These are phyloP conservation scores for Anaspis maculata DNA, from an alignment of 2,888 invertebrate genomes.

Conservation along the genomic window DNA sequence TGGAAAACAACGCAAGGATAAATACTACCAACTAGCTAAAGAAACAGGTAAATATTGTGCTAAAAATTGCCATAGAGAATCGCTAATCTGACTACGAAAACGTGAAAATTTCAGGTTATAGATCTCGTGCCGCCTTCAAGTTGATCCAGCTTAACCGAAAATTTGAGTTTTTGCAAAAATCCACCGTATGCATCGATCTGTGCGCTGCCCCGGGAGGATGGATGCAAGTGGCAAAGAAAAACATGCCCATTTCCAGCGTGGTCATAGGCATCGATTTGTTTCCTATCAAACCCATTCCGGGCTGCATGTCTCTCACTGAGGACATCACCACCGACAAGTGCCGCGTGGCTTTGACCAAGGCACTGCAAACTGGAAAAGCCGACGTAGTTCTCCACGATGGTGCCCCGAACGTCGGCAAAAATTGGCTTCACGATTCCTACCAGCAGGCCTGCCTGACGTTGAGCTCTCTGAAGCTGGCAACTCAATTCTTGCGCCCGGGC, in stretches of 20 bases:
- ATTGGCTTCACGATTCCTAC: slow-evolving; percentile 97
- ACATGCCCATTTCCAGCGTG: slow-evolving; percentile 94
- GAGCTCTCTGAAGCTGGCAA: slow-evolving; percentile 87
- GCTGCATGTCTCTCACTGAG: slow-evolving; percentile 81
- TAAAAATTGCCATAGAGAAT: not conserved
- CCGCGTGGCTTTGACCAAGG: slow-evolving; percentile 66
- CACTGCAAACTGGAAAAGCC: slow-evolving; percentile 92
- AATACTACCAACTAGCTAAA: slow-evolving; percentile 96
- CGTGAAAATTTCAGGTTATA: slow-evolving; percentile 74
- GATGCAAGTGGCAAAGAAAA: slow-evolving; percentile 97
- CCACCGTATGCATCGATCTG: slow-evolving; percentile 93
- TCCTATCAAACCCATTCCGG: slow-evolving; percentile 84
- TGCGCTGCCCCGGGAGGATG: slow-evolving; percentile 99
- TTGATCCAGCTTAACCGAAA: slow-evolving; percentile 95
- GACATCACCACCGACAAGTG: slow-evolving; percentile 98
- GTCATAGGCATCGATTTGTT: slow-evolving; percentile 94
- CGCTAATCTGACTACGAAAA: not conserved
- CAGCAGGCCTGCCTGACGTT: slow-evolving; percentile 86
- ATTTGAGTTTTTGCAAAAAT: slow-evolving; percentile 92
- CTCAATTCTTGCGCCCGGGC: slow-evolving; percentile 78
- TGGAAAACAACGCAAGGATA: slow-evolving; percentile 97
- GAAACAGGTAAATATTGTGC: slow-evolving; percentile 71
- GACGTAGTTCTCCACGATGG: slow-evolving; percentile 96
- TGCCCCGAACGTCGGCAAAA: slow-evolving; percentile 94
- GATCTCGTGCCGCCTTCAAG: slow-evolving; percentile 99